These are phyloP conservation scores for Microplitis manilae DNA, from an alignment of 2,888 invertebrate species.

Conservation along the genomic window DNA sequence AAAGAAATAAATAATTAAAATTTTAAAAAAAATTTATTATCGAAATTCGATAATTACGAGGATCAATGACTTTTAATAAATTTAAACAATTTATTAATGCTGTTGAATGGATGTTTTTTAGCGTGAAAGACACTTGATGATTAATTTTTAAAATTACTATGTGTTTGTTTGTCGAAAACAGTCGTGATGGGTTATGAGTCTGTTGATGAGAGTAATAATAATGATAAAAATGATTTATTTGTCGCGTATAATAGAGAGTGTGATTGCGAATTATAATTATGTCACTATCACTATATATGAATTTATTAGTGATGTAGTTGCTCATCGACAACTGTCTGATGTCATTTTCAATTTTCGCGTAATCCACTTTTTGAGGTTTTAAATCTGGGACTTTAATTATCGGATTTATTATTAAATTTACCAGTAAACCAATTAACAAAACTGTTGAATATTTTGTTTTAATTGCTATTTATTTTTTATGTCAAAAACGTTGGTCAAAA, in stretches of 20 bases:
- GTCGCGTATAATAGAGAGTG: conserved; percentile 6
- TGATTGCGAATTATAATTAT: conserved; percentile 47
- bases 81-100: background rate
- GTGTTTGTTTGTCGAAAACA: background rate
- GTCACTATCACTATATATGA: conserved; percentile 31
- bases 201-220: background rate
- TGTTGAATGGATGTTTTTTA: background rate
- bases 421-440: conserved; percentile 35
- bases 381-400: conserved; percentile 44
- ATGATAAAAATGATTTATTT: conserved; percentile 26
- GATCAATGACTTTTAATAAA: background rate
- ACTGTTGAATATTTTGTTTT: background rate
- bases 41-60: background rate
- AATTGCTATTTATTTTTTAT: background rate
- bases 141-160: background rate
- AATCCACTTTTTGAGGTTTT: conserved; percentile 19
- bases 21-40: background rate
- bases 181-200: background rate
- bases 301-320: conserved; percentile 3
- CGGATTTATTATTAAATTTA: conserved; percentile 31
- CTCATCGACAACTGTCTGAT: conserved; percentile 18
- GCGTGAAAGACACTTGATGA: background rate
- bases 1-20: background rate
- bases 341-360: conserved; percentile 40
- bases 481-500: background rate